Conservation (phyloP, 2,888 invertebrate species). For the Chrysomela aeneicollis region DNA sequence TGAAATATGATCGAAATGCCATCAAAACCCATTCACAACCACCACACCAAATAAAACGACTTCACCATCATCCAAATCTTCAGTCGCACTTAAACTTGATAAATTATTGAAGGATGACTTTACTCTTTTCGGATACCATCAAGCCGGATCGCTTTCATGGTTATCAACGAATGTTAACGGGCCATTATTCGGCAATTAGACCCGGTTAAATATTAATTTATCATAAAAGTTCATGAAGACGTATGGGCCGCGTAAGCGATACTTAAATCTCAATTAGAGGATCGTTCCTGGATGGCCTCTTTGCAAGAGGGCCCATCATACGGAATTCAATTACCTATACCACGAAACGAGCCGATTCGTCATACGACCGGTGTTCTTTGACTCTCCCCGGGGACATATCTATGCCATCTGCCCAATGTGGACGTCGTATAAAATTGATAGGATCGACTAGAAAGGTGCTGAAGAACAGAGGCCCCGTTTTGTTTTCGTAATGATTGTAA, state of each 20-base stretch:
- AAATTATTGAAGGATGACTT: conserved; percentile 48
- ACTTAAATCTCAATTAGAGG: conserved; percentile 44
- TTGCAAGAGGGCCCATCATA: background rate
- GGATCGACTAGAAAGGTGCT: too few species aligned
- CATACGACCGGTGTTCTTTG: background rate
- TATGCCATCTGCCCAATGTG: background rate
- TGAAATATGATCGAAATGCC: too few species aligned
- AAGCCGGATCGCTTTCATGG: conserved; percentile 35
- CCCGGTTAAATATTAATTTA: conserved; percentile 52
- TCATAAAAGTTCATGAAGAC: conserved; percentile 41
- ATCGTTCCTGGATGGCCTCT: background rate
- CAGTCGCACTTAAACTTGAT: conserved; percentile 34
- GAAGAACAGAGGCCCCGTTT: too few species aligned
- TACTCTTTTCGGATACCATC: conserved; percentile 39
- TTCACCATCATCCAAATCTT: too few species aligned
- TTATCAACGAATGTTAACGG: conserved; percentile 39
- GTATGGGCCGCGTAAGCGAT: conserved; percentile 38
- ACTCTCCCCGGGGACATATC: background rate
- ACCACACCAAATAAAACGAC: too few species aligned
- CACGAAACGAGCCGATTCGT: background rate
- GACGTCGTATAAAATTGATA: too few species aligned
- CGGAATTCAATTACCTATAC: background rate
- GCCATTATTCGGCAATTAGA: conserved; percentile 49
- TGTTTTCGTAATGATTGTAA: too few species aligned
- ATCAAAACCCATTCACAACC: too few species aligned